Percentiles rank a stretch among this genome's conserved stretches.
Conservation (phyloP, 2,797 vertebrate genomes). For the Hemitrygon akajei region DNA sequence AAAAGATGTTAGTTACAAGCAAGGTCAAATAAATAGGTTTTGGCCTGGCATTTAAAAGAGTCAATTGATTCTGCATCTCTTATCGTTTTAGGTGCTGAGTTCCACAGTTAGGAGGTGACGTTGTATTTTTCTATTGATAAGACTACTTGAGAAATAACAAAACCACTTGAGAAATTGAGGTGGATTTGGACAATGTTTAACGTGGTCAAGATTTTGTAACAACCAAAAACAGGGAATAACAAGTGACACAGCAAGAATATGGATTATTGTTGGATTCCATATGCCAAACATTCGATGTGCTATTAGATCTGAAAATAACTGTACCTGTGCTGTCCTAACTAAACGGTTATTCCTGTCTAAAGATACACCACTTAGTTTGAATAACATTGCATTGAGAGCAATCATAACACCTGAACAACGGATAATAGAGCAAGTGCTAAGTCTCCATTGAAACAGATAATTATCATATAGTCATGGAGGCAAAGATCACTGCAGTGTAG, state of each 20-base stretch:
- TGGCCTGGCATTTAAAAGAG: too few species aligned
- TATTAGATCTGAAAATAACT: not conserved
- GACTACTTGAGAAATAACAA: not conserved
- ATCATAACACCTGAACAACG: not conserved
- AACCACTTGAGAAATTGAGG: not conserved
- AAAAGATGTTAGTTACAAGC: too few species aligned
- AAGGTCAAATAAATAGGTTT: too few species aligned
- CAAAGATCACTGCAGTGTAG: too few species aligned
- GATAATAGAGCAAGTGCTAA: not conserved
- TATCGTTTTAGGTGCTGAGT: too few species aligned
- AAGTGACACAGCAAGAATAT: not conserved
- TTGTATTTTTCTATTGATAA: not conserved
- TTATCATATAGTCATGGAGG: too few species aligned
- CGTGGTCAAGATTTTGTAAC: not conserved
- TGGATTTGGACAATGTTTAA: not conserved
- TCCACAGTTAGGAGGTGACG: too few species aligned
- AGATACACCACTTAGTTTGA: not conserved
- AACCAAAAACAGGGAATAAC: not conserved
- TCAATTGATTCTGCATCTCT: too few species aligned
- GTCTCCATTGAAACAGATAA: not conserved
- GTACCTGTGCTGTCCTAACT: not conserved
- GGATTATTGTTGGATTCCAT: not conserved
- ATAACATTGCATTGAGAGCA: not conserved
- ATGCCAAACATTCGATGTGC: not conserved
- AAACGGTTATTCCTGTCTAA: not conserved